Percentiles rank a stretch among this genome's conserved stretches.
Conservation (phyloP, 64 coral and sea anemone species). For the Pocillopora damicornis region DNA sequence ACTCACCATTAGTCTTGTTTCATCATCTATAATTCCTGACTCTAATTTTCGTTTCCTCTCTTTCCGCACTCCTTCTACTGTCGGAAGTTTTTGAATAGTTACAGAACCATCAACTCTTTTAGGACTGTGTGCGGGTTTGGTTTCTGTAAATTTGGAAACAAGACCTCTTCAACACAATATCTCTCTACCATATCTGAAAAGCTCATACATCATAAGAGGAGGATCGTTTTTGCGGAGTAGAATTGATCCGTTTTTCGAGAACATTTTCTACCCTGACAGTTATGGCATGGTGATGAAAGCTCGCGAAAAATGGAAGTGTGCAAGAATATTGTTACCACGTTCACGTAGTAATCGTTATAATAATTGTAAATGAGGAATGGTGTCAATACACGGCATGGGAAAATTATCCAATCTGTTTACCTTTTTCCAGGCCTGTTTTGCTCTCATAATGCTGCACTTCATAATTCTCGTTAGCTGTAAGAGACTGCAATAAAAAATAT, state of each 20-base stretch:
- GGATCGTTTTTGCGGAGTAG: too few relatives aligned
- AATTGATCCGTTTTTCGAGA: too few relatives aligned
- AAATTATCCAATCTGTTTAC: neutral
- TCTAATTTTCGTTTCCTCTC: conserved; percentile 25
- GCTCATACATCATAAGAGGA: too few relatives aligned
- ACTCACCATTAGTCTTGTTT: neutral
- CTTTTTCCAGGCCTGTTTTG: neutral
- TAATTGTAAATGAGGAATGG: neutral
- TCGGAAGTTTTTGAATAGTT: neutral
- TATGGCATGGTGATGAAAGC: too few relatives aligned
- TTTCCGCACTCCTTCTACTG: neutral
- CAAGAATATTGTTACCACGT: too few relatives aligned
- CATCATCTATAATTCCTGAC: neutral
- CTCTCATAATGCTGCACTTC: neutral
- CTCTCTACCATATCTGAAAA: too few relatives aligned
- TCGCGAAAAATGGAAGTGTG: too few relatives aligned
- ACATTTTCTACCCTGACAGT: too few relatives aligned
- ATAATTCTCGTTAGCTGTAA: neutral
- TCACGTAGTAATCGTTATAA: neutral
- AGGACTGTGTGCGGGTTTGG: neutral
- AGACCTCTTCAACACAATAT: too few relatives aligned
- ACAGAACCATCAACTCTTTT: neutral
- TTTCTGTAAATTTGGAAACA: neutral
- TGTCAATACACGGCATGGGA: neutral
- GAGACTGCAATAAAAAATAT: neutral